A percentile compares a stretch with the other conserved stretches of the same genome.
Conservation (phyloP, 2,888 invertebrate species). For the Diarsia mendica region DNA sequence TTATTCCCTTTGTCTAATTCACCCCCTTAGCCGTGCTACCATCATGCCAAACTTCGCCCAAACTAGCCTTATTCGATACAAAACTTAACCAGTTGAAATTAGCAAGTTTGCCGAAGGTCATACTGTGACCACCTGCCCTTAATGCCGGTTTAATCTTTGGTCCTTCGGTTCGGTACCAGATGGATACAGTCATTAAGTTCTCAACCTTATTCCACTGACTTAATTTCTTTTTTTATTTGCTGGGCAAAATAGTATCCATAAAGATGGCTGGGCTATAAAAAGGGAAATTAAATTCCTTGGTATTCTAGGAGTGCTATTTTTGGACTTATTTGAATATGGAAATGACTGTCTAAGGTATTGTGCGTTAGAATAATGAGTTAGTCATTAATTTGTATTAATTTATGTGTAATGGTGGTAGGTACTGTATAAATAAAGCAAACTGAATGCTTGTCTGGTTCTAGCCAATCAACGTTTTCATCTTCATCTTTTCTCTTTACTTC, state of each 20-base stretch:
- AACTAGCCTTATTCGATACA: slow-evolving; percentile 56
- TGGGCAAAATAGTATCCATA: slow-evolving; percentile 11
- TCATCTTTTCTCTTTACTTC: too few species aligned
- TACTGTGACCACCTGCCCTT: slow-evolving; percentile 51
- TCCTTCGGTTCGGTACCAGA: slow-evolving; percentile 50
- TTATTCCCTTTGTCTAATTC: slow-evolving; percentile 1
- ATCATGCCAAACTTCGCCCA: slow-evolving; percentile 29
- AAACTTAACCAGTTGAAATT: slow-evolving; percentile 49
- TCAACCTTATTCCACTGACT: slow-evolving; percentile 45
- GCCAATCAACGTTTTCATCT: neutral
- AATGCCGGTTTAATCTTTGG: slow-evolving; percentile 40
- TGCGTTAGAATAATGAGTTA: slow-evolving; percentile 5
- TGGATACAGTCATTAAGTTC: slow-evolving; percentile 63
- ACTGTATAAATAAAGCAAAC: neutral
- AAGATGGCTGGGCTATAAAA: slow-evolving; percentile 19
- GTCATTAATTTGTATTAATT: neutral
- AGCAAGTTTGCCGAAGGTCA: slow-evolving; percentile 52
- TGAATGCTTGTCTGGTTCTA: neutral
- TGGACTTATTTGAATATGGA: slow-evolving; percentile 27
- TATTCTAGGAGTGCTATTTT: slow-evolving; percentile 8
- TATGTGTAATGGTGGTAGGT: neutral
- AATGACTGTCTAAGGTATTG: slow-evolving; percentile 1
- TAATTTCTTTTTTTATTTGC: slow-evolving; percentile 48
- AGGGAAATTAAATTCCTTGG: slow-evolving; percentile 26
- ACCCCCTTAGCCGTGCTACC: slow-evolving; percentile 11